Evolutionary conservation across 2,113 vertebrate species (phyloP), one percentile per base, ranked within the genome.

Genomic region (Aramus guarauna): DNA sequence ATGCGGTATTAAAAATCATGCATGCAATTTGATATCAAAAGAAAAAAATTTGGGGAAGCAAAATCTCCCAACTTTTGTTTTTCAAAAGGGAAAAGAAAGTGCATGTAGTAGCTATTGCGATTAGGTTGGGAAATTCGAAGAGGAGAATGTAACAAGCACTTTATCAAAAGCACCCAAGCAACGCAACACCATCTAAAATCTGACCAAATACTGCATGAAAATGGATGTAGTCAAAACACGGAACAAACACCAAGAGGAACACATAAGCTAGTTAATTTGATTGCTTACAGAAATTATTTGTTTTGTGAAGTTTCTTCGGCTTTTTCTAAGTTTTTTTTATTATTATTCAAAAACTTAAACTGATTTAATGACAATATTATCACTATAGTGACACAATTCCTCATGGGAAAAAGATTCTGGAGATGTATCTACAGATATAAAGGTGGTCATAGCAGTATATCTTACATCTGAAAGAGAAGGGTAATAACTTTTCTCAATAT

Each of bases 1-100:
- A 82, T 45, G n/a, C 43, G 88, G 45, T 55, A 84, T 63, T 80
- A 83, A 94, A 85, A 97, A 83, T 83, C 75, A 94, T 41, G n/a
- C 23, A 62, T 17, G 68, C 3, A 62, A 71, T 69, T 66, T 69
- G 50, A 83, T 77, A 93, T 30, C 24, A 85, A 83, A 85, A 74
- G 58, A 63, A 80, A 93, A 90, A 67, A 59, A 83, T 85, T 41
- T 76, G 18, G 36, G 55, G 47, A 88, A 76, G 45, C 2, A 50
- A 87, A 87, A 26, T 34, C 10, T 62, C 62, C 85, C 37, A 69
- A 68, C 13, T 73, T 87, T 30, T 53, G 13, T 24, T 82, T 87
- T 92, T 69, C 24, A 55, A 86, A 71, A 37, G 37, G 56, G n/a
- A 62, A 50, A 64, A 71, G n/a, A 67, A 82, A 94, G 76, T 5